Evolutionary conservation across 2,113 vertebrate genomes (phyloP), one percentile per base, ranked within the genome.

Genomic region (Apteryx mantelli): DNA sequence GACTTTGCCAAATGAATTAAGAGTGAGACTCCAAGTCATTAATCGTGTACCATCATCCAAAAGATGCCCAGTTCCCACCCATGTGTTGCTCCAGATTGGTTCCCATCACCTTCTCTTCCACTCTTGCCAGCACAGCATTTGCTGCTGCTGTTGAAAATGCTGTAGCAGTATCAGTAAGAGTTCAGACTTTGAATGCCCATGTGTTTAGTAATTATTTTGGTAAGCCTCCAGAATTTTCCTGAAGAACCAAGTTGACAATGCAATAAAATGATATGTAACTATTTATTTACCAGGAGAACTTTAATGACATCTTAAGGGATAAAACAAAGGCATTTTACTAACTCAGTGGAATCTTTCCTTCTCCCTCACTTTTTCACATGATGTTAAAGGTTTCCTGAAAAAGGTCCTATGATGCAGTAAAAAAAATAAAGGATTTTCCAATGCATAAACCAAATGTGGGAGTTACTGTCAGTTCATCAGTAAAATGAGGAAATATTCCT

Each of bases 201-300:
- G 7, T 13, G 1, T 3, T 13, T 2, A 75, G 7, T 0, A 74
- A 34, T 1, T 34, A 28, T 10, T 53, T n/a, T 24, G 46, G 20
- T 32, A 91, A 50, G 3, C 11, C 22, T 7, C 13, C 32, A 4
- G 8, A 26, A 32, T 44, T 50, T 48, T 53, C 20, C 13, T 26
- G 18, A 85, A 36, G 36, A 42, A 81, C 19, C 12, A 88, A 83
- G 63, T 0, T 32, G 34, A 30, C 17, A 21, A 19, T 26, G 17
- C 87, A 85, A 79, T n/a, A 85, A 87, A 85, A 53, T 25, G 14
- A 4, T 40, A 8, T 5, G 11, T 24, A 64, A 16, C 13, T 32
- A 22, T 17, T 61, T 60, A 8, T 53, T 71, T 56, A 44, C 36
- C 8, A 6, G 30, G 7, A 60, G 87, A 85, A 71, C 20, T 18